phyloP scores from a whole-genome alignment of 2,797 vertebrate genomes.

The Pagetopsis macropterus region DNA sequence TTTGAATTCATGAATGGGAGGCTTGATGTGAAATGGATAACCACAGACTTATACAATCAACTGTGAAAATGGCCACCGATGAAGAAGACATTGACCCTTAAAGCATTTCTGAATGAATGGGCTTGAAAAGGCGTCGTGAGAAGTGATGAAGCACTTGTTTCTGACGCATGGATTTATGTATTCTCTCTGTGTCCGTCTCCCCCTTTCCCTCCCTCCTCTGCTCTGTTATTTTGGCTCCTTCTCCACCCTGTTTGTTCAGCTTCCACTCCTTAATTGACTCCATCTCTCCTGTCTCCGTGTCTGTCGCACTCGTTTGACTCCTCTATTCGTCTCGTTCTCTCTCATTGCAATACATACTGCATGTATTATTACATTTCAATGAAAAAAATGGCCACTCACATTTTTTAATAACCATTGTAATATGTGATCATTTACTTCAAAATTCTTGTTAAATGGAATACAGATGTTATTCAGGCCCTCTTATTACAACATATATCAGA shows the following conservation, averaged over 20 bases:
- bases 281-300: slow-evolving; percentile 10
- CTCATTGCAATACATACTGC: not conserved
- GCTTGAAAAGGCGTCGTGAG: slow-evolving; percentile 1
- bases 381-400: too few relatives aligned
- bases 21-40: slow-evolving; percentile 42
- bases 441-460: too few relatives aligned
- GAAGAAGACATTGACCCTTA: slow-evolving; percentile 43
- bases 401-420: too few relatives aligned
- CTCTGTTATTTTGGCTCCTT: slow-evolving; percentile 46
- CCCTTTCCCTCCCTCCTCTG: slow-evolving; percentile 8
- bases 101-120: slow-evolving; percentile 25
- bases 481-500: too few relatives aligned
- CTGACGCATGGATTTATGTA: slow-evolving; percentile 29
- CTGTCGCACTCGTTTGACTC: not conserved
- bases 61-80: slow-evolving; percentile 50
- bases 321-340: not conserved
- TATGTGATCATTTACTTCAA: too few relatives aligned
- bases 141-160: slow-evolving; percentile 36
- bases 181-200: slow-evolving; percentile 2
- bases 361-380: too few relatives aligned
- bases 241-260: slow-evolving; percentile 46
- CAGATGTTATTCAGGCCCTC: too few relatives aligned
- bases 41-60: slow-evolving; percentile 34
- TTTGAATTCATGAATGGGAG: slow-evolving; percentile 46
- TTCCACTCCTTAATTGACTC: slow-evolving; percentile 58